Base-by-base conservation (phyloP, 2,888 invertebrate species). In the Diarsia brunnea region DNA sequence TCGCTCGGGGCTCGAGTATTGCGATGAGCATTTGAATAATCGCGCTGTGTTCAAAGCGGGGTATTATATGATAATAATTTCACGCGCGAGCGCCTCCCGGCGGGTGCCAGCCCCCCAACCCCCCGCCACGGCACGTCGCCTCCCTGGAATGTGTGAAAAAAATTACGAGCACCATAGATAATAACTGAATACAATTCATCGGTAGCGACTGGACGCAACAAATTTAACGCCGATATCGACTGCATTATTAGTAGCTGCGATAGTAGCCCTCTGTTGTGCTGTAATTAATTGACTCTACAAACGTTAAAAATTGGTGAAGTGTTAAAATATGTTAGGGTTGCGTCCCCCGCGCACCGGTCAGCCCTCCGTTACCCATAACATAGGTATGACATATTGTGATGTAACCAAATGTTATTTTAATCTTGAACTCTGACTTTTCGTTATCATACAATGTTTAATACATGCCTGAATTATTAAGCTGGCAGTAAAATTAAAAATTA, bases 11-110 rank as follows among this genome's bases (percentile, higher is more conserved):
- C 81, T 78, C 85, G 88, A 87, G 91, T 90, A 90, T 90, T 89
- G 91, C 92, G 91, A 92, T 91, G 93, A 93, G 92, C 93, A 96
- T 96, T 96, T 95, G 95, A 96, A 96, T 96, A 96, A 96, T 95
- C 95, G 95, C 93, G 91, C 91, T 91, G 91, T 92, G 93, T 90
- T 93, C 94, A 92, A 92, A 93, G 91, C 91, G 89, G 91, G 93
- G 93, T 94, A 96, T 95, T 96, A 95, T 95, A 96, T 96, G 95
- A 96, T 96, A 96, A 96, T 96, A 95, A 95, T 96, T 96, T 95
- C 94, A 96, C 95, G 95, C 95, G 90, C 94, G 93, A 94, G 93
- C 92, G 93, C 91, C 88, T 92, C 92, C 88, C 91, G 89, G 89
- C 91, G 89, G 91, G 91, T 91, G 91, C 89, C 86, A 85, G 84